A percentile compares a stretch with the other conserved stretches of the same genome.
Evolutionary conservation across 2,113 vertebrate species (phyloP).

Genomic region (Craseonycteris thonglongyai): DNA sequence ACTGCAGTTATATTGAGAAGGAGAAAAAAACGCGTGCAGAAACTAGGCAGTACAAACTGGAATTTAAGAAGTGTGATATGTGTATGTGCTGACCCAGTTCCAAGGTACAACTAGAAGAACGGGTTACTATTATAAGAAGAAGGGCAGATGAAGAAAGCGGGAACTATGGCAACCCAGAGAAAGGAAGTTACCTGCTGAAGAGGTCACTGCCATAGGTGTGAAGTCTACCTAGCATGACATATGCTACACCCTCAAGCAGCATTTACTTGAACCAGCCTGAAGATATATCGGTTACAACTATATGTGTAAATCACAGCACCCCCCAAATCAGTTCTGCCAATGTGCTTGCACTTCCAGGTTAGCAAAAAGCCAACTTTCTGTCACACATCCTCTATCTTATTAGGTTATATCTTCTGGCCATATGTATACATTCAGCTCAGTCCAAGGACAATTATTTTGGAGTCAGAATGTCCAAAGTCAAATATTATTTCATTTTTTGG

Average conservation of each 20-base stretch:
- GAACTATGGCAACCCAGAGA: not conserved
- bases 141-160: not conserved
- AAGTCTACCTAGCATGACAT: not conserved
- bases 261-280: not conserved
- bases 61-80: not conserved
- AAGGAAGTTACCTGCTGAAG: not conserved
- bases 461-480: not conserved
- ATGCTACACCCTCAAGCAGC: not conserved
- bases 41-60: not conserved
- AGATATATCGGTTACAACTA: not conserved
- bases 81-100: not conserved
- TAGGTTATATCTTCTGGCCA: not conserved
- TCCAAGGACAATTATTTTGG: not conserved
- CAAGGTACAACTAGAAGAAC: not conserved
- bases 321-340: not conserved
- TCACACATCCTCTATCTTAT: not conserved
- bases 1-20: not conserved
- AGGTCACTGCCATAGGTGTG: not conserved
- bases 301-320: not conserved
- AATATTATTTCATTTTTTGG: not conserved
- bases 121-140: not conserved
- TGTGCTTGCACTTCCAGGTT: not conserved
- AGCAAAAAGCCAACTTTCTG: not conserved
- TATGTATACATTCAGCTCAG: not conserved
- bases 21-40: not conserved